Percentiles rank a stretch among this genome's conserved stretches.
phyloP scores from a whole-genome alignment of 1,140 invertebrate species.

The Eumeta japonica region DNA sequence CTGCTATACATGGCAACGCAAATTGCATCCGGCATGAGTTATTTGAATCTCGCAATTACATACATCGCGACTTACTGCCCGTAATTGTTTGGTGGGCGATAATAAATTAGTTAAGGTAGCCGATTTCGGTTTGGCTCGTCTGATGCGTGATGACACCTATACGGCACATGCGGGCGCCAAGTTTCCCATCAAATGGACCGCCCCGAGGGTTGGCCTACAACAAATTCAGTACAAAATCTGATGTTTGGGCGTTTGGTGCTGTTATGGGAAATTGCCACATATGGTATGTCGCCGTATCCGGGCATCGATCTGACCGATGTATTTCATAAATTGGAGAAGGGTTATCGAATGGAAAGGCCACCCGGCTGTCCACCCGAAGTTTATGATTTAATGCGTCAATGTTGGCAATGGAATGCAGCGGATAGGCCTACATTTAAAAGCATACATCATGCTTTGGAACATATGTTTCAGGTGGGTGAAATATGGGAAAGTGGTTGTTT shows the following conservation, averaged over 20 bases:
- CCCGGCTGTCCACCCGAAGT: slow-evolving; percentile 94
- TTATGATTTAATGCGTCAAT: slow-evolving; percentile 90
- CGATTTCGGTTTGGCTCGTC: slow-evolving; percentile 95
- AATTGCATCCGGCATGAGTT: slow-evolving; percentile 98
- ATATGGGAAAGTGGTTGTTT: slow-evolving; percentile 79
- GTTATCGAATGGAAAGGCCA: slow-evolving; percentile 97
- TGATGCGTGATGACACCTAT: slow-evolving; percentile 97
- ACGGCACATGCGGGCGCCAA: slow-evolving; percentile 97
- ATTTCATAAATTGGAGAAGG: slow-evolving; percentile 96
- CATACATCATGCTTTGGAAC: slow-evolving; percentile 91
- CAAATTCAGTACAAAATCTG: slow-evolving; percentile 97
- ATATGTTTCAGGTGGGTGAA: slow-evolving; percentile 91
- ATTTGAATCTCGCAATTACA: no score
- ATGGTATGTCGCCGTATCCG: slow-evolving; percentile 98
- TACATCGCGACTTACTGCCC: slow-evolving; percentile 95
- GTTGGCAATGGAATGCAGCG: slow-evolving; percentile 93
- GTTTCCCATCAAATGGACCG: slow-evolving; percentile 99
- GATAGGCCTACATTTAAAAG: slow-evolving; percentile 93
- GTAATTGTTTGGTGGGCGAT: slow-evolving; percentile 97
- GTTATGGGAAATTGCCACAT: slow-evolving; percentile 98
- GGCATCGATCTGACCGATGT: slow-evolving; percentile 98
- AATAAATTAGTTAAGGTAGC: slow-evolving; percentile 94
- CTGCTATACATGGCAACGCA: slow-evolving; percentile 99
- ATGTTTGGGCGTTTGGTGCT: slow-evolving; percentile 98
- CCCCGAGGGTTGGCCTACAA: slow-evolving; percentile 98